Evolutionary conservation across 2,113 vertebrate species (phyloP).

Genomic region (Puffinus mauretanicus): DNA sequence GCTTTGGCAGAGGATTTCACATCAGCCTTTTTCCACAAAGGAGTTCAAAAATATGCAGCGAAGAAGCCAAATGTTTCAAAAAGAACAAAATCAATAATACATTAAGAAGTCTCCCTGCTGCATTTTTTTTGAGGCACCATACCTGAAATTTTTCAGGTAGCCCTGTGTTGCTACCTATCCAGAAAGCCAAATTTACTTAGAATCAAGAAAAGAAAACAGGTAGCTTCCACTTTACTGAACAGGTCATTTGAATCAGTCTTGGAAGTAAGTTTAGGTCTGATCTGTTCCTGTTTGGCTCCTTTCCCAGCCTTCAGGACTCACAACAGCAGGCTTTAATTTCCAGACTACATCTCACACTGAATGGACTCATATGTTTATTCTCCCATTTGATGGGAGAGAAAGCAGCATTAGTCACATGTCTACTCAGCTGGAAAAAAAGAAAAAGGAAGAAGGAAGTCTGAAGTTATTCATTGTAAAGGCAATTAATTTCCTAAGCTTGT

Average conservation of each 20-base stretch:
- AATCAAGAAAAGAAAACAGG: not conserved
- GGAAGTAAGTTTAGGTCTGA: not conserved
- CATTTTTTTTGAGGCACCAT: not conserved
- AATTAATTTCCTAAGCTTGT: not conserved
- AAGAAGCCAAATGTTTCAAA: not conserved
- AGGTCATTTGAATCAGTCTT: not conserved
- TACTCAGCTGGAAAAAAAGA: not conserved
- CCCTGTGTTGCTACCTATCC: not conserved
- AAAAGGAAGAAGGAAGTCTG: not conserved
- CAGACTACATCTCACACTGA: not conserved
- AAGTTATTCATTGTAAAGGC: not conserved
- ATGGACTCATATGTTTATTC: not conserved
- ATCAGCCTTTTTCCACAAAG: not conserved
- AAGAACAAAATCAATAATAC: not conserved
- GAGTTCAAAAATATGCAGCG: not conserved
- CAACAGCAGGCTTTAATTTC: slow-evolving; percentile 36
- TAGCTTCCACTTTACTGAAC: not conserved
- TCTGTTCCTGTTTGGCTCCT: not conserved
- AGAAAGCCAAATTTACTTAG: not conserved
- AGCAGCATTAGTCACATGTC: not conserved
- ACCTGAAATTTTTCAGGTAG: not conserved
- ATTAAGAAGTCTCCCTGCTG: not conserved
- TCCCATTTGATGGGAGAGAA: not conserved
- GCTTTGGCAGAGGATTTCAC: not conserved
- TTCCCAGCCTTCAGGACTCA: not conserved